These are phyloP conservation scores for Nipponia nippon DNA, from an alignment of 2,113 vertebrate species.

Conservation along the genomic window DNA sequence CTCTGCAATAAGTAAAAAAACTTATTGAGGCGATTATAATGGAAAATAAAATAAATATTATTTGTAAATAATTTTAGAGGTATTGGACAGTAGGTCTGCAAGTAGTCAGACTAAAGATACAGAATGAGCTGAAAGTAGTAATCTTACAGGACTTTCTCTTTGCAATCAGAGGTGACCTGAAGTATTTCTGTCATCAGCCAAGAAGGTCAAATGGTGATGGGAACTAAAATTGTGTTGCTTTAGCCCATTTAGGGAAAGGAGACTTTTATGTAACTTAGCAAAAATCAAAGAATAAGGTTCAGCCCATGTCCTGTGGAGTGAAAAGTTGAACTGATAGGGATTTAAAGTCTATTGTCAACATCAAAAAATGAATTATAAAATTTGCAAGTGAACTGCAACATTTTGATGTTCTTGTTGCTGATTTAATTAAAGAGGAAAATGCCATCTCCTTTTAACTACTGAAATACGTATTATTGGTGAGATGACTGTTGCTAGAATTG, in stretches of 20 bases:
- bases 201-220: neutral
- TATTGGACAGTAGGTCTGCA: neutral
- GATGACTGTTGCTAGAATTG: neutral
- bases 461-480: neutral
- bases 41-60: neutral
- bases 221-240: neutral
- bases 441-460: neutral
- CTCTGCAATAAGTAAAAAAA: neutral
- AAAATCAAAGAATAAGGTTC: neutral
- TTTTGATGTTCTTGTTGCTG: neutral
- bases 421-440: neutral
- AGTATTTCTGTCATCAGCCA: neutral
- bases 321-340: neutral
- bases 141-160: neutral
- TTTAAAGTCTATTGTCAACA: neutral
- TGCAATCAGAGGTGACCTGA: neutral
- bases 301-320: neutral
- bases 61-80: neutral
- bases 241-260: neutral
- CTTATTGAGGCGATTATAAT: accelerated
- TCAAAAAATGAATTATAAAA: neutral
- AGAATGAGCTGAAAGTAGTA: neutral
- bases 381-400: neutral
- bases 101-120: neutral
- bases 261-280: neutral